Evolutionary conservation across 2,888 invertebrate species (phyloP).

Genomic region (Spatulosminthurus flaviceps): DNA sequence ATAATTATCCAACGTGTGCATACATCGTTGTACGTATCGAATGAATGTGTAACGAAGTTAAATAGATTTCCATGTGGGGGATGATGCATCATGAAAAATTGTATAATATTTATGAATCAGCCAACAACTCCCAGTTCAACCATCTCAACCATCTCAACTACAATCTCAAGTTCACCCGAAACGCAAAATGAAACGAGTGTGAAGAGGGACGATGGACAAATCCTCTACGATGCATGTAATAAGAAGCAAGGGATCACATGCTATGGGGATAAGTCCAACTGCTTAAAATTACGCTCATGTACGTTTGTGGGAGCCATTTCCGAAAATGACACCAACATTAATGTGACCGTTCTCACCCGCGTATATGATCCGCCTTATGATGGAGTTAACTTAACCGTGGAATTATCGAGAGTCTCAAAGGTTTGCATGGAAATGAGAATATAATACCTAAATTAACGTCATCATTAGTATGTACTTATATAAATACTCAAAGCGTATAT

Average conservation of each 20-base stretch:
- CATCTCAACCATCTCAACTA: background rate
- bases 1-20: too few relatives aligned
- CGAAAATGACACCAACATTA: constrained; percentile 38
- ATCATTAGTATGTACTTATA: too few relatives aligned
- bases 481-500: too few relatives aligned
- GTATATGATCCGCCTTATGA: constrained; percentile 40
- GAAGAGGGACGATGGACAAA: background rate
- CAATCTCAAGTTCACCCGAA: background rate
- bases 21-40: too few relatives aligned
- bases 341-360: constrained; percentile 32
- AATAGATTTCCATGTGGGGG: too few relatives aligned
- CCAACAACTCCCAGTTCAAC: background rate
- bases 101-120: background rate
- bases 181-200: background rate
- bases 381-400: constrained; percentile 38
- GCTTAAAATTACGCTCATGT: constrained; percentile 18
- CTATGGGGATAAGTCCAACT: constrained; percentile 38
- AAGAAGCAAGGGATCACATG: background rate
- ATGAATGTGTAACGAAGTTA: too few relatives aligned
- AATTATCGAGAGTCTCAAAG: constrained; percentile 28
- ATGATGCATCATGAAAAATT: background rate
- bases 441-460: too few relatives aligned
- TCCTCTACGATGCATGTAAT: background rate
- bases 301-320: constrained; percentile 44
- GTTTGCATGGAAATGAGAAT: too few relatives aligned